phyloP scores from a whole-genome alignment of 2,113 vertebrate species.

The Rhea americana region DNA sequence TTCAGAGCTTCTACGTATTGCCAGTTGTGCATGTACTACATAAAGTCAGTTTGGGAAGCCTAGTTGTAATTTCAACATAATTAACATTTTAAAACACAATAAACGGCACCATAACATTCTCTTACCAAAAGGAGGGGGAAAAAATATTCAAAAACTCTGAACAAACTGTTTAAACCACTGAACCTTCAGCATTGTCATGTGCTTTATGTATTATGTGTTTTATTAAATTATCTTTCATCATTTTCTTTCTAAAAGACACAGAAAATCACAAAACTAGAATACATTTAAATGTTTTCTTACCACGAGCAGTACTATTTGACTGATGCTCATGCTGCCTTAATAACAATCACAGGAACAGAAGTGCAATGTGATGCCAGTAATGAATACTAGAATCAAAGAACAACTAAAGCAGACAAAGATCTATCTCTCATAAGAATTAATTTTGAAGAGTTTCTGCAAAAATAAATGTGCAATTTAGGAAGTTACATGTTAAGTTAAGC shows the following conservation, averaged over 20 bases:
- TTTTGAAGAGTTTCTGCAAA: conserved; percentile 30
- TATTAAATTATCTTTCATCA: background rate
- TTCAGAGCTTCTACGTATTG: background rate
- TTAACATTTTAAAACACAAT: background rate
- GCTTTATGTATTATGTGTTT: background rate
- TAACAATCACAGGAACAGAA: background rate
- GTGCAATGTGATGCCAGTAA: background rate
- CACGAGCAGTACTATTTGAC: conserved; percentile 1
- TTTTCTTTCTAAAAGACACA: conserved; percentile 32
- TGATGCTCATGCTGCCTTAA: background rate
- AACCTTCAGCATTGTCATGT: background rate
- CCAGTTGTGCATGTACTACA: background rate
- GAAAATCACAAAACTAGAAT: conserved; percentile 12
- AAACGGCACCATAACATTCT: background rate
- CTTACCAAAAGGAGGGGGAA: background rate
- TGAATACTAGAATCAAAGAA: conserved; percentile 16
- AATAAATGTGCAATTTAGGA: background rate
- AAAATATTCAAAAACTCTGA: background rate
- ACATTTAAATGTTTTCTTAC: background rate
- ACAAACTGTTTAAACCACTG: background rate
- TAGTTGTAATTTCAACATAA: background rate
- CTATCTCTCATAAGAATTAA: background rate
- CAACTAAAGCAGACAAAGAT: background rate
- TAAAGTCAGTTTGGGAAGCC: background rate
- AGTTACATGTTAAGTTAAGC: background rate